Evolutionary conservation across 2,888 invertebrate genomes (phyloP).

Genomic region (Tiliacea citrago): DNA sequence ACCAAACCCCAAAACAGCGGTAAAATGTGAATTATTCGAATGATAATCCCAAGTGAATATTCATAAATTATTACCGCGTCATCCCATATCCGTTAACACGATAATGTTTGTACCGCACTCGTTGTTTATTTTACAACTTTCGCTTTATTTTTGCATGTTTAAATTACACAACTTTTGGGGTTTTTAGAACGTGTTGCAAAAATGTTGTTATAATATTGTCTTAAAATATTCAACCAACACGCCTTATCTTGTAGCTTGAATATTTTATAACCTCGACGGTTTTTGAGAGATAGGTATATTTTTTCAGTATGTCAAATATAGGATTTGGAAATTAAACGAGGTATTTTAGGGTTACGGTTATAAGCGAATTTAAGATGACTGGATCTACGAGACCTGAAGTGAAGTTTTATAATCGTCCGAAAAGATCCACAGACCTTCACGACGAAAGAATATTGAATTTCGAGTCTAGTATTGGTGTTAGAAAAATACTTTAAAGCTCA

Average conservation of each 20-base stretch:
- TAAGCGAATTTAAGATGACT: neutral
- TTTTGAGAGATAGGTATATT: neutral
- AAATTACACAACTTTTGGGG: neutral
- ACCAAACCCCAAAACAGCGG: slow-evolving; percentile 37
- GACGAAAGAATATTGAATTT: no score
- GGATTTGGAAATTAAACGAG: neutral
- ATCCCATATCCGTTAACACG: slow-evolving; percentile 50
- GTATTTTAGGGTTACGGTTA: neutral
- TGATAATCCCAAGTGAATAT: slow-evolving; percentile 65
- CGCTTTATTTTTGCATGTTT: neutral
- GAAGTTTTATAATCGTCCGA: neutral
- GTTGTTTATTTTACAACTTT: slow-evolving; percentile 45
- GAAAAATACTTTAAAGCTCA: neutral
- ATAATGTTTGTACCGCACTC: slow-evolving; percentile 49
- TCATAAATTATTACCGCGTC: slow-evolving; percentile 65
- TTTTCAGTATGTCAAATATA: neutral
- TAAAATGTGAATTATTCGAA: slow-evolving; percentile 61
- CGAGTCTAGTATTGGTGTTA: neutral
- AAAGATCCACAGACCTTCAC: no score
- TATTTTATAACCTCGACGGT: neutral
- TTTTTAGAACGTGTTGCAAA: slow-evolving; percentile 3
- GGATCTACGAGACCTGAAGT: neutral
- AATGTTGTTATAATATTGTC: neutral
- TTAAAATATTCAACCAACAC: neutral
- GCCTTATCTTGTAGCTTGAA: neutral